These are phyloP conservation scores for Xerus rutilus DNA, from an alignment of 2,797 vertebrate genomes.

Conservation along the genomic window DNA sequence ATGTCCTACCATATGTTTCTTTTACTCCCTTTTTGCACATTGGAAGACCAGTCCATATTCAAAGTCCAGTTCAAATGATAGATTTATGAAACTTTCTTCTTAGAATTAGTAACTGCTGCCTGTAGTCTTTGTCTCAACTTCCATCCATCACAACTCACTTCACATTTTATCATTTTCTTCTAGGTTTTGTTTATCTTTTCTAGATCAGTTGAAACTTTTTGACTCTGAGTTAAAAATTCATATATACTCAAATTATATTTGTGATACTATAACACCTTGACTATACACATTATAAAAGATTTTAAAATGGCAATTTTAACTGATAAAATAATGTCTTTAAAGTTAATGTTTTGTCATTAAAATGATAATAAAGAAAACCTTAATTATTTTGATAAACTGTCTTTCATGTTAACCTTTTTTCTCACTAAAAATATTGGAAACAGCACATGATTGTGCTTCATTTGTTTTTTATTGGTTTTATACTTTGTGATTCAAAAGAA, in stretches of 20 bases:
- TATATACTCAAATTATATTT: neutral
- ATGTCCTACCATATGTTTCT: too few relatives aligned
- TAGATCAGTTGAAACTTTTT: constrained; percentile 22
- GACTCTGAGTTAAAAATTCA: constrained; percentile 16
- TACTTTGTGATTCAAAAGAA: constrained; percentile 25
- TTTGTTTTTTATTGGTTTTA: constrained; percentile 22
- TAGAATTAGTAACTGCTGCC: neutral
- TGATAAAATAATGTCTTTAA: constrained; percentile 30
- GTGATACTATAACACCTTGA: neutral
- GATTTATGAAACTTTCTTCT: neutral
- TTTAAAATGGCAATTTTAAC: constrained; percentile 25
- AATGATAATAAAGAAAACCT: too few relatives aligned
- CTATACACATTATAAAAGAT: constrained; percentile 30
- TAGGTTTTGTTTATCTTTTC: constrained; percentile 20
- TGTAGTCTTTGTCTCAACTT: neutral
- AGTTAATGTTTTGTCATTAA: constrained; percentile 7
- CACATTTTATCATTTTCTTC: constrained; percentile 57
- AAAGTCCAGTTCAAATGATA: neutral
- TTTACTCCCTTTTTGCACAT: neutral
- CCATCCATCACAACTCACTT: neutral
- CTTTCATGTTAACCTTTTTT: constrained; percentile 30
- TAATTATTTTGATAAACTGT: constrained; percentile 4
- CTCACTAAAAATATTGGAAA: neutral
- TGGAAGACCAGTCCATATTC: neutral
- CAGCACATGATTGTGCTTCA: neutral